Evolutionary conservation across 2,797 vertebrate species (phyloP), one percentile per base, ranked within the genome.

Genomic region (Chiroxiphia lanceolata): DNA sequence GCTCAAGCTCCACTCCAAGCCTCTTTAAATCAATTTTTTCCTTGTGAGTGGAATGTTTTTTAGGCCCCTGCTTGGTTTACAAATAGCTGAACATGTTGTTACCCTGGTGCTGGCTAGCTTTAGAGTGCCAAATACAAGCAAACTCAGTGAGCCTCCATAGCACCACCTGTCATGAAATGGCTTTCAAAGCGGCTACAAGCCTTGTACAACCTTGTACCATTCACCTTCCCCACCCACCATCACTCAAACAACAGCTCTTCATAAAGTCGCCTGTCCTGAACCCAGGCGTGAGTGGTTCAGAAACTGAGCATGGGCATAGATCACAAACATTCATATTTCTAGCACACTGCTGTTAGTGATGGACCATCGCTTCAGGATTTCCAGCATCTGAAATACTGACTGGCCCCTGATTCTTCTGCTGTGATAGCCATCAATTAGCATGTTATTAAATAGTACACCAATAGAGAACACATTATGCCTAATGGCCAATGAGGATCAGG

Each of bases 1-100:
- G 98, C 98, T 97, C 96, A 96, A 98, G 98, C 92, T 97, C 94
- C 98, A 95, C 92, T 95, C 97, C 96, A 97, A 96, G 96, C 98
- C 98, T 98, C 98, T 98, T 97, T 94, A 95, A 91, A 98, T 97
- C 97, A 92, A 90, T 98, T 97, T 98, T 97, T 98, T 98, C 98
- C 98, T 98, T 98, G 98, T 97, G 98, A 98, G 98, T 94, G 98
- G 98, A 99, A 98, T 98, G 98, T 98, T 98, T 98, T 98, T 98
- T 98, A 97, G 96, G 98, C 98, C 98, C 98, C 98, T 98, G 98
- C 98, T 98, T 98, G 98, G 98, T 98, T 98, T 98, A 99, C 98
- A 99, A 99, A 98, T 98, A 98, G 98, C 98, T 98, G 97, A 98
- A 98, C 98, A 98, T 97, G 98, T 97, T 98, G 98, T 98, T 96